phyloP scores from a whole-genome alignment of 1,140 invertebrate genomes.

The Batillaria attramentaria region DNA sequence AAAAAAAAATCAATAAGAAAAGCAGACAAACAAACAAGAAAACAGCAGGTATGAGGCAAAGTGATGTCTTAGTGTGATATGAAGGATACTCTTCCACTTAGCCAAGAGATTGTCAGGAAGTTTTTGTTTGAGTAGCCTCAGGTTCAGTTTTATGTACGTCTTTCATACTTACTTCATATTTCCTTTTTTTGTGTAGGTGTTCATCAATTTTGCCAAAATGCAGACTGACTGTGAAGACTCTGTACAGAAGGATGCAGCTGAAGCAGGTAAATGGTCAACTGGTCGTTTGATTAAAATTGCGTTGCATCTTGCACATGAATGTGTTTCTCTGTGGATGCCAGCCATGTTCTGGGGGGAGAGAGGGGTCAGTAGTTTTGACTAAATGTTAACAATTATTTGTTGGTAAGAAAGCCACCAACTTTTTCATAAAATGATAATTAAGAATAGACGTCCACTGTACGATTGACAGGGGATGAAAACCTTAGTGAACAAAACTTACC shows the following conservation, averaged over 20 bases:
- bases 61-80: not conserved
- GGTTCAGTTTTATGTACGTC: no score
- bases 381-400: no score
- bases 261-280: not conserved
- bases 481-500: no score
- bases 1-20: not conserved
- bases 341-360: not conserved
- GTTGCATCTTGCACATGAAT: no score
- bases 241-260: slow-evolving; percentile 42
- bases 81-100: not conserved
- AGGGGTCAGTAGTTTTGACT: not conserved
- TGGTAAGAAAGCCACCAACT: no score
- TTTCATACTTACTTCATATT: no score
- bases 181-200: slow-evolving; percentile 67
- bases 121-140: no score
- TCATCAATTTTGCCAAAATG: slow-evolving; percentile 74
- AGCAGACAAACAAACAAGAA: not conserved
- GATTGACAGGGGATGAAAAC: no score
- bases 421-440: no score
- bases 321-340: not conserved
- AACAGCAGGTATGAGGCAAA: not conserved
- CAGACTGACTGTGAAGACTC: slow-evolving; percentile 67
- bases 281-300: slow-evolving; percentile 15
- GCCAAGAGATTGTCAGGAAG: no score
- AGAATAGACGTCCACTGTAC: no score